These are phyloP conservation scores for Poeciliopsis infans DNA, from an alignment of 2,797 vertebrate genomes.

Conservation along the genomic window DNA sequence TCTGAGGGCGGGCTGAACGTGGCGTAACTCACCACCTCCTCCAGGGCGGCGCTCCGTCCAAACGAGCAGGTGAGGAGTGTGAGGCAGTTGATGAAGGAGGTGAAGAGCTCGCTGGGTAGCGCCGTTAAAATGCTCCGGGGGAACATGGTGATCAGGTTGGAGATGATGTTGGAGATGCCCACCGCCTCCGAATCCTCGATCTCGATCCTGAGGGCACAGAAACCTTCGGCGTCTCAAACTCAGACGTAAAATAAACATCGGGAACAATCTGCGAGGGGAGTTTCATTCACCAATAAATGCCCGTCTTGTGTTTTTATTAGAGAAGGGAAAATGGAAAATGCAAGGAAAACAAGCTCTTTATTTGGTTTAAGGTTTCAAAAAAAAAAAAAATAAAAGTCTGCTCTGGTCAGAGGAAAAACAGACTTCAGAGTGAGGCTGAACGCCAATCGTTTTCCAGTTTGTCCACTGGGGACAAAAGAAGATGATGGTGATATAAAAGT, in stretches of 20 bases:
- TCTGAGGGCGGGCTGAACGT: not conserved
- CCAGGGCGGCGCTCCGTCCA: conserved; percentile 95
- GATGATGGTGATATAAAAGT: conserved; percentile 51
- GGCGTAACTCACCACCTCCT: conserved; percentile 90
- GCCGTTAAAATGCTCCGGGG: conserved; percentile 93
- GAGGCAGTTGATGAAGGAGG: conserved; percentile 98
- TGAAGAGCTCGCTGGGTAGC: conserved; percentile 94
- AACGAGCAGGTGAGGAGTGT: conserved; percentile 98
- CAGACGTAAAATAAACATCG: too few species aligned
- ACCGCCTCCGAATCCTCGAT: conserved; percentile 99
- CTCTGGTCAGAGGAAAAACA: conserved; percentile 29
- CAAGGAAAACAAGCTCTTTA: conserved; percentile 16
- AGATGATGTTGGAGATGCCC: conserved; percentile 97
- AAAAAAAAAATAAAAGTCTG: not conserved
- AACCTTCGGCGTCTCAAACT: not conserved
- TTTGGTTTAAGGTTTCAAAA: conserved; percentile 3
- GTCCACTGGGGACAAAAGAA: conserved; percentile 38
- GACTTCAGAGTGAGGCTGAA: conserved; percentile 35
- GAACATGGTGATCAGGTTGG: conserved; percentile 97
- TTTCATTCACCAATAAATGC: not conserved
- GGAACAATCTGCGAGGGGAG: not conserved
- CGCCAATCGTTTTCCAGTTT: conserved; percentile 47
- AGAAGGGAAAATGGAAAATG: not conserved
- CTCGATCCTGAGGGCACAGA: conserved; percentile 86
- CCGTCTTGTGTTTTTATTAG: not conserved